Base-by-base conservation (phyloP, 2,797 vertebrate genomes). In the Typhlichthys subterraneus region DNA sequence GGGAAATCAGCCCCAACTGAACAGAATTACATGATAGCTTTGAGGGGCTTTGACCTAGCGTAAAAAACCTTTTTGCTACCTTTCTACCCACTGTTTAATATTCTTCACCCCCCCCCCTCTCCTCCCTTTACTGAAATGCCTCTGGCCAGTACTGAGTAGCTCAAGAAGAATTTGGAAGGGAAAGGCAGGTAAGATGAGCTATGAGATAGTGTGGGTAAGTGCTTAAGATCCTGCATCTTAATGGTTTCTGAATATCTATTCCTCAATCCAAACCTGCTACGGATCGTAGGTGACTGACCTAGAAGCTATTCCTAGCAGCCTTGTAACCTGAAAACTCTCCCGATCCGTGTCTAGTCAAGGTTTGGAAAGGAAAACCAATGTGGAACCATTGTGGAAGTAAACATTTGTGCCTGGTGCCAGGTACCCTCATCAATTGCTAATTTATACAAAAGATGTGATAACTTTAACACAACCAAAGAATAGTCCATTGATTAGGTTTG, bases 11-110 rank as follows among this genome's bases (percentile, higher is more conserved):
- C 83, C 84, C 82, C 77, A 82, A 78, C 53, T 61, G 75, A 38
- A 38, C 53, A 53, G 75, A 86, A 80, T 79, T 82, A 76, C 60
- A 65, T 75, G 73, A 78, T 69, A 69, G 72, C 79, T 75, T 77
- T 53, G 0, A 70, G 79, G 80, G 82, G 62, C 57, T 84, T 66
- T 61, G 76, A 75, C 69, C n/a, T 60, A 23, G 59, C 23, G 72
- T 29, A 71, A 31, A 80, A 72, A 69, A 58, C 23, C 63, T 1
- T 58, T 75, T 79, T 77, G 59, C 65, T 62, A 67, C 68, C 56
- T 38, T 69, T 78, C 73, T 76, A 69, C 68, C 29, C 53, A 1
- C 45, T 12, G 48, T 55, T 69, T 53, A 64, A 38, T 52, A 52
- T 71, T 75, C 45, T 52, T 67, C 71, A 70, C 64, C 60, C 49